Percentiles rank a stretch among this genome's conserved stretches.
Evolutionary conservation across 2,113 vertebrate species (phyloP).

Genomic region (Heteronetta atricapilla): DNA sequence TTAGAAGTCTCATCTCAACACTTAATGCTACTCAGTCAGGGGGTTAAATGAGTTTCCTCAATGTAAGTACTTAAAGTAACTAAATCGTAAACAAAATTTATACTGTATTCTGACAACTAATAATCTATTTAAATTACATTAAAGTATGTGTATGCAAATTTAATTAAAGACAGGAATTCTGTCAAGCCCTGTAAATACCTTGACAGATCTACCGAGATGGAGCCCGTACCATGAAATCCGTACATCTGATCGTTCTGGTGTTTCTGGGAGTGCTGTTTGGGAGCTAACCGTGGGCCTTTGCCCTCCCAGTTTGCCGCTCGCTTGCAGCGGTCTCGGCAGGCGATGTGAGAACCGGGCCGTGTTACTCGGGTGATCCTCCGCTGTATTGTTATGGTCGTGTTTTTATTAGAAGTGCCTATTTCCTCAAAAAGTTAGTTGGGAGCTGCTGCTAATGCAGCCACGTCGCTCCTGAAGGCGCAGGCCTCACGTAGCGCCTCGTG

Average conservation of each 20-base stretch:
- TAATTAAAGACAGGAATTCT: conserved; percentile 80
- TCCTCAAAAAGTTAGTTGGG: neutral
- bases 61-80: conserved; percentile 80
- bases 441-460: neutral
- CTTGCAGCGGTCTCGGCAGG: conserved; percentile 14
- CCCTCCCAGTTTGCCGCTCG: neutral
- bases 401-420: conserved; percentile 27
- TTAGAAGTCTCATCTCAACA: conserved; percentile 72
- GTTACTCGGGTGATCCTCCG: neutral
- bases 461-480: neutral
- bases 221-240: conserved; percentile 70
- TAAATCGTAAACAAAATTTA: conserved; percentile 86
- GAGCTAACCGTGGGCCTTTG: conserved; percentile 50
- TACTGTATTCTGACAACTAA: conserved; percentile 81
- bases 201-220: conserved; percentile 76
- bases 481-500: neutral
- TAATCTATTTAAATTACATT: conserved; percentile 85
- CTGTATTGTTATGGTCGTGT: conserved; percentile 45
- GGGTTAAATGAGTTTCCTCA: conserved; percentile 81
- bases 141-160: conserved; percentile 80
- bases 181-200: conserved; percentile 79
- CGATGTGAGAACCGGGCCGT: neutral
- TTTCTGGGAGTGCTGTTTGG: conserved; percentile 40
- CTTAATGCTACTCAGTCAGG: conserved; percentile 71
- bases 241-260: conserved; percentile 51